These are phyloP conservation scores for Galerucella pusilla DNA, from an alignment of 2,888 invertebrate genomes.

Conservation along the genomic window DNA sequence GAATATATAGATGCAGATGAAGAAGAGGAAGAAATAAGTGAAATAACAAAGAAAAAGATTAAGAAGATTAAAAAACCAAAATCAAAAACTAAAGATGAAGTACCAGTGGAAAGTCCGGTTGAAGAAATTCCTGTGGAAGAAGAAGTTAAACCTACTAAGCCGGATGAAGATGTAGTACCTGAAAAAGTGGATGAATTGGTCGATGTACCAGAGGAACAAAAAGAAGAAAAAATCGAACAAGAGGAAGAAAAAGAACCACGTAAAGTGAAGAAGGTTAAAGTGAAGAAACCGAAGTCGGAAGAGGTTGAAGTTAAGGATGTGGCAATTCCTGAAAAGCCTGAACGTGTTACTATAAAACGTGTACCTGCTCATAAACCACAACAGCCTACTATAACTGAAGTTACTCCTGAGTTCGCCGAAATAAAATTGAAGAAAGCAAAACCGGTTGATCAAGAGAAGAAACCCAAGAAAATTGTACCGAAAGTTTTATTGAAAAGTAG, in stretches of 20 bases:
- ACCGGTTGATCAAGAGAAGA: constrained; percentile 51
- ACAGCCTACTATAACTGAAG: constrained; percentile 70
- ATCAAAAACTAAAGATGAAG: constrained; percentile 52
- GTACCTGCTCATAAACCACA: constrained; percentile 63
- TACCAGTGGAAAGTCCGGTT: constrained; percentile 50
- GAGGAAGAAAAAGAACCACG: constrained; percentile 41
- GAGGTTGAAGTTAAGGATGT: constrained; percentile 52
- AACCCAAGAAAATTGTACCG: constrained; percentile 66
- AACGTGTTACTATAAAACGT: constrained; percentile 49
- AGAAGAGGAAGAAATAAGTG: constrained; percentile 42
- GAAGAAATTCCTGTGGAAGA: constrained; percentile 50
- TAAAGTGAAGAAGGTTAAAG: constrained; percentile 41
- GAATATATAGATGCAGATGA: constrained; percentile 50
- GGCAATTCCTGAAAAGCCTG: constrained; percentile 48
- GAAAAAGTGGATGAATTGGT: constrained; percentile 38
- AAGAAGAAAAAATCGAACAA: constrained; percentile 53
- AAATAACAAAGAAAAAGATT: constrained; percentile 53
- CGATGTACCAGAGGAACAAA: constrained; percentile 47
- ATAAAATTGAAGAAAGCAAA: constrained; percentile 70
- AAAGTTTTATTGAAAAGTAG: constrained; percentile 78
- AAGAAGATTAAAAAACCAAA: constrained; percentile 49
- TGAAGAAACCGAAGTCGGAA: constrained; percentile 54
- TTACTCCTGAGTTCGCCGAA: constrained; percentile 72
- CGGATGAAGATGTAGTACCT: constrained; percentile 47
- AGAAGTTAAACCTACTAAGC: constrained; percentile 33